Percentiles rank a stretch among this genome's conserved stretches.
These are phyloP conservation scores for Gnathonemus longibarbis DNA, from an alignment of 2,113 vertebrate species.

Conservation along the genomic window DNA sequence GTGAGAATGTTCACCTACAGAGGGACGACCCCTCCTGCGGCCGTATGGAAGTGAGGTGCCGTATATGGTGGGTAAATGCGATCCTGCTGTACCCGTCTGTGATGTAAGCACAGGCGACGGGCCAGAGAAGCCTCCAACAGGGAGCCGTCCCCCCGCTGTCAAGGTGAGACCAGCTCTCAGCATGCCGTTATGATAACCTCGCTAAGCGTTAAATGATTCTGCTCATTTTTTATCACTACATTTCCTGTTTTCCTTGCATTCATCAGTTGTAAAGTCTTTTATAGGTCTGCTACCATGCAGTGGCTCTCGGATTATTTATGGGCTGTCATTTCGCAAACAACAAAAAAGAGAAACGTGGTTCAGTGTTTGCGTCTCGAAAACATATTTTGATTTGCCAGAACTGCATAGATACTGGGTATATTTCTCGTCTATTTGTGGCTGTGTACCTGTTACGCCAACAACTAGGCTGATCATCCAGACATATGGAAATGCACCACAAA, in stretches of 20 bases:
- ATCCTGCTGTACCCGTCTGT: not conserved
- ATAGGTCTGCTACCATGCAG: not conserved
- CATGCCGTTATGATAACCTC: not conserved
- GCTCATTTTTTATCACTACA: not conserved
- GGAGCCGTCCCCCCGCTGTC: not conserved
- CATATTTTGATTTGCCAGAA: not conserved
- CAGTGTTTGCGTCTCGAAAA: not conserved
- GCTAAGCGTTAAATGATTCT: not conserved
- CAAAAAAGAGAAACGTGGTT: not conserved
- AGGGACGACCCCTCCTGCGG: not conserved
- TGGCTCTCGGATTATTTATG: not conserved
- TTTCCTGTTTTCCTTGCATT: not conserved
- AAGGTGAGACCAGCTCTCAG: not conserved
- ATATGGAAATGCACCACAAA: not conserved
- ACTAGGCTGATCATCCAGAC: not conserved
- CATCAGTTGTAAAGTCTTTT: not conserved
- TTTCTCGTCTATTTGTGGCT: not conserved
- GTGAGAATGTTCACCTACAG: not conserved
- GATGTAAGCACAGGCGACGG: not conserved
- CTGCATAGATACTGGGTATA: not conserved
- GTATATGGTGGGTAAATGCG: not conserved
- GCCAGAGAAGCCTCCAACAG: not conserved
- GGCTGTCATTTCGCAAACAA: not conserved
- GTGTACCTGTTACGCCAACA: not conserved
- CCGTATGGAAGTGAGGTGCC: not conserved